These are phyloP conservation scores for Leptinotarsa lineolata DNA, from an alignment of 1,140 invertebrate species.

Conservation along the genomic window DNA sequence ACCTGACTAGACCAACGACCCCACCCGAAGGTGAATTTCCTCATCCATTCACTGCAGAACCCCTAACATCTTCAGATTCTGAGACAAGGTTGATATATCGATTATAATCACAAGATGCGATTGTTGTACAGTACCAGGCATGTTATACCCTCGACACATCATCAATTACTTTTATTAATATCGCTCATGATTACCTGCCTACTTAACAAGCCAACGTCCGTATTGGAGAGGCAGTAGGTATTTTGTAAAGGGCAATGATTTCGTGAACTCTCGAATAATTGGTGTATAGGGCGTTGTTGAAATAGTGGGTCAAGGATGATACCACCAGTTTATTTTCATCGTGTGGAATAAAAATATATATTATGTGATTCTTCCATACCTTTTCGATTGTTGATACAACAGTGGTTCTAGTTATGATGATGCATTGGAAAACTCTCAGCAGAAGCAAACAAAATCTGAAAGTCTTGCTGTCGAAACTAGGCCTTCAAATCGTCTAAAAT, in stretches of 20 bases:
- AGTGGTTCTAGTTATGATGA: too few species aligned
- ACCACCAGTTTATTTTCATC: background rate
- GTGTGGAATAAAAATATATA: background rate
- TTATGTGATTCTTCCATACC: too few species aligned
- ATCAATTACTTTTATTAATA: constrained; percentile 9
- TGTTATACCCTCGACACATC: background rate
- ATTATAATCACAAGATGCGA: background rate
- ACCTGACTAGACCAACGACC: too few species aligned
- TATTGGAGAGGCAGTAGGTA: background rate
- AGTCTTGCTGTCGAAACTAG: too few species aligned
- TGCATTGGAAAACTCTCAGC: too few species aligned
- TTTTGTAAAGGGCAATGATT: background rate
- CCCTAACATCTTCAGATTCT: background rate
- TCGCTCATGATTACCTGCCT: constrained; percentile 4
- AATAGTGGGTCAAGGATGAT: background rate
- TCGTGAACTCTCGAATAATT: background rate
- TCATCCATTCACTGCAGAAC: background rate
- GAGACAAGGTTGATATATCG: background rate
- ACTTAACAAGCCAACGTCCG: background rate
- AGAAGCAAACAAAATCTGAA: too few species aligned
- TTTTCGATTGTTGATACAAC: too few species aligned
- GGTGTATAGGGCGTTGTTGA: background rate
- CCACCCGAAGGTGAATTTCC: background rate
- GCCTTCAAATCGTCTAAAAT: too few species aligned
- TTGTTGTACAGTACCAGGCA: background rate